phyloP scores from a whole-genome alignment of 2,113 vertebrate species.

The Gallinago paraguaiae region DNA sequence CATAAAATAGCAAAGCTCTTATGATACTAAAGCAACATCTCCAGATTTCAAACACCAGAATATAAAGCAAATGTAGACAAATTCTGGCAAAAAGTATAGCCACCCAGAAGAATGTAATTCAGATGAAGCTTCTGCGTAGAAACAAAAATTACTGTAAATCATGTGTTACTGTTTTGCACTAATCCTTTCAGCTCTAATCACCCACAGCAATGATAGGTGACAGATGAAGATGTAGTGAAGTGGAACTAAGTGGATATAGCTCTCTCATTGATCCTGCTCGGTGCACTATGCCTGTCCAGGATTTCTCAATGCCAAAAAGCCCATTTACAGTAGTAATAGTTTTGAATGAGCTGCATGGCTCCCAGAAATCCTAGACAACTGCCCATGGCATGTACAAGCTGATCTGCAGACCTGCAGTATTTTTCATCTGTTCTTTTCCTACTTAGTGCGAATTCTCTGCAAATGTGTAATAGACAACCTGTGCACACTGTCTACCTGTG shows the following conservation, averaged over 20 bases:
- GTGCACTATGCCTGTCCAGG: background rate
- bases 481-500: background rate
- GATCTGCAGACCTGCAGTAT: background rate
- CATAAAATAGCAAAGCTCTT: background rate
- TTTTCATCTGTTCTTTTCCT: background rate
- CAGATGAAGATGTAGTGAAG: background rate
- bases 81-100: background rate
- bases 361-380: background rate
- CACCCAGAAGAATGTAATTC: background rate
- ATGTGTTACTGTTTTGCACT: background rate
- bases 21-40: background rate
- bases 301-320: background rate
- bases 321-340: background rate
- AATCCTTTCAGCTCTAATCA: background rate
- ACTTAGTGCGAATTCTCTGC: background rate
- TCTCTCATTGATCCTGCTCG: background rate
- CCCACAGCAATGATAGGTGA: background rate
- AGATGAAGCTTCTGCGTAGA: background rate
- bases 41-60: background rate
- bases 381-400: background rate
- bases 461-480: accelerated
- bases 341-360: background rate
- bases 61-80: background rate
- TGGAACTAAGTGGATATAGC: background rate
- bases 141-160: background rate